Evolutionary conservation across 2,888 invertebrate genomes (phyloP).

Genomic region (Acrobasis consociella): DNA sequence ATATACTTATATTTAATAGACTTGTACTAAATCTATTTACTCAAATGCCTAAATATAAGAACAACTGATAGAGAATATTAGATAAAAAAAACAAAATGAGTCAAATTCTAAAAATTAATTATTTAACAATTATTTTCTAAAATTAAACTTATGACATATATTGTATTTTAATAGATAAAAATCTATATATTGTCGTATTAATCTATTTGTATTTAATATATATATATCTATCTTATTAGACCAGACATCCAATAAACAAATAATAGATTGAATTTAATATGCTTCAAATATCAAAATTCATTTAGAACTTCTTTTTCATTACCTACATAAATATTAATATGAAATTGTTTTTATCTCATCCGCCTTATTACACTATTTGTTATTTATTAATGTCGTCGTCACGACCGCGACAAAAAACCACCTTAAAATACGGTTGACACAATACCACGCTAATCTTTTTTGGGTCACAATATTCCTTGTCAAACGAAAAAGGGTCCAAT

Average conservation of each 20-base stretch:
- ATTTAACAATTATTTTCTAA: too few species aligned
- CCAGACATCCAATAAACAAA: conserved; percentile 7
- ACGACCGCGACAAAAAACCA: conserved; percentile 60
- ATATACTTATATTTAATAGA: too few species aligned
- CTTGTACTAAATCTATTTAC: too few species aligned
- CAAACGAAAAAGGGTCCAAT: conserved; percentile 71
- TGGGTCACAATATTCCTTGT: conserved; percentile 65
- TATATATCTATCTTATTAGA: background rate
- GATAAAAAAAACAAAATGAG: too few species aligned
- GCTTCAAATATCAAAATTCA: conserved; percentile 34
- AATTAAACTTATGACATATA: too few species aligned
- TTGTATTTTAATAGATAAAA: too few species aligned
- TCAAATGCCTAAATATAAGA: too few species aligned
- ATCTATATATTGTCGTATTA: too few species aligned
- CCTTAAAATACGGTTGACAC: conserved; percentile 71
- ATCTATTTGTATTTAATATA: too few species aligned
- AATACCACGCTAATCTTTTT: conserved; percentile 75
- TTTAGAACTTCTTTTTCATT: too few species aligned
- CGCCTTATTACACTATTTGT: conserved; percentile 65
- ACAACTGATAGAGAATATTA: too few species aligned
- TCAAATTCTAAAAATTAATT: too few species aligned
- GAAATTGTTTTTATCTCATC: conserved; percentile 49
- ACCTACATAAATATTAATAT: conserved; percentile 64
- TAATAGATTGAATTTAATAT: conserved; percentile 9
- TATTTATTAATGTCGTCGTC: conserved; percentile 76